Evolutionary conservation across 2,113 vertebrate genomes (phyloP), one percentile per base, ranked within the genome.

Genomic region (Tetrao urogallus): DNA sequence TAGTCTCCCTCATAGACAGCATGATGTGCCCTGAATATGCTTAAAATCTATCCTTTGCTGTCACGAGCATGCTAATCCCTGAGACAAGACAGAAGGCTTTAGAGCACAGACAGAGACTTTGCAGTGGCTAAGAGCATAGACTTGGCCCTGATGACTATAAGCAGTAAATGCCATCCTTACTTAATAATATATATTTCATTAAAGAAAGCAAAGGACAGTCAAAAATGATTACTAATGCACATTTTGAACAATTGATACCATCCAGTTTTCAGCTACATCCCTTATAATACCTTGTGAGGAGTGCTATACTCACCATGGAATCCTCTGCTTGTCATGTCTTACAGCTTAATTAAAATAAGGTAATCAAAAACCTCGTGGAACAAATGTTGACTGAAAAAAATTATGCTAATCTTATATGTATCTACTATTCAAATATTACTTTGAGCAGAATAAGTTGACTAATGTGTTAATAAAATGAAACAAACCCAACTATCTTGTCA

Each of bases 261-360:
- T 66, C 86, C 52, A 9, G 50, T 74, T 81, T 92, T 95, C 86
- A 86, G n/a, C 30, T 47, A 57, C 43, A 38, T n/a, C 40, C 28
- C 61, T 91, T 89, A 40, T 60, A 87, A 88, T 76, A 75, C 45
- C 60, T 82, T 75, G 10, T 69, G 58, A 84, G 54, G 18, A 83
- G 28, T 40, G 30, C 47, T 86, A 69, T 50, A 56, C 45, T 92
- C 82, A 67, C 85, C 76, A 72, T 66, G 73, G 83, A 86, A 94
- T 65, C 63, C 71, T 72, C 32, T 56, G 57, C 85, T 85, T 94
- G 88, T 90, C 94, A 88, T 80, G 56, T 88, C 89, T 90, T 96
- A 90, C 27, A 77, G 64, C 87, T 93, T 97, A 96, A 95, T 96
- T 95, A 96, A 96, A 96, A 94, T 95, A 94, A 92, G 86, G 83